Evolutionary conservation across 2,888 invertebrate species (phyloP), one percentile per base, ranked within the genome.

Genomic region (Resseliella maxima): DNA sequence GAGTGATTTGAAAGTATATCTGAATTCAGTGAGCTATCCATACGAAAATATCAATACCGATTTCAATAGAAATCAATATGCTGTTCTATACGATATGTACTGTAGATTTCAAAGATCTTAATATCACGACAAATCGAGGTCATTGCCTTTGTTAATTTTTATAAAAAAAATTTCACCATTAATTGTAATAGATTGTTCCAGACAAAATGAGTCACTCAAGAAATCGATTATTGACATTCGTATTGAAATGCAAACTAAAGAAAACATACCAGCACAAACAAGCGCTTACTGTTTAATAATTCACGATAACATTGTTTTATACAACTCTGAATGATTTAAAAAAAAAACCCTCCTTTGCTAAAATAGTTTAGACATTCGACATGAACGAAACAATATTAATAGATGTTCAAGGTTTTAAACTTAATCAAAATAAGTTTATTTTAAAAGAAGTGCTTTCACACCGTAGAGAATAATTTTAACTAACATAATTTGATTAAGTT

Each of bases 11-110:
- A 90, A 89, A 87, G 87, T 90, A 18, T 89, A 89, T 87, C 87
- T 90, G 46, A 90, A 90, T 88, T 89, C 89, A 0, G 89, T 89
- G 86, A 87, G 87, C 27, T 90, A 89, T 88, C 90, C 90, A 0
- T 90, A 90, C 88, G 89, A 89, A 85, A 88, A 89, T 88, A 86
- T 90, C 86, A 90, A 89, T 88, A 38, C 89, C 31, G 88, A 89
- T 72, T 89, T 89, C 88, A 86, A 87, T 12, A 88, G 88, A 8
- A 88, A 89, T 81, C 87, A 88, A 59, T 89, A 83, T 86, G 88
- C 89, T 36, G 24, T 88, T 36, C 72, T 89, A 18, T 89, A 89
- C 87, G 88, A 89, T 8, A 89, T 89, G 88, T 89, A 88, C 87
- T 81, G 86, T 2, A 87, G 88, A 31, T 89, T 89, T 87, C 88